These are phyloP conservation scores for Pissodes strobi DNA, from an alignment of 1,140 invertebrate species.

Conservation along the genomic window DNA sequence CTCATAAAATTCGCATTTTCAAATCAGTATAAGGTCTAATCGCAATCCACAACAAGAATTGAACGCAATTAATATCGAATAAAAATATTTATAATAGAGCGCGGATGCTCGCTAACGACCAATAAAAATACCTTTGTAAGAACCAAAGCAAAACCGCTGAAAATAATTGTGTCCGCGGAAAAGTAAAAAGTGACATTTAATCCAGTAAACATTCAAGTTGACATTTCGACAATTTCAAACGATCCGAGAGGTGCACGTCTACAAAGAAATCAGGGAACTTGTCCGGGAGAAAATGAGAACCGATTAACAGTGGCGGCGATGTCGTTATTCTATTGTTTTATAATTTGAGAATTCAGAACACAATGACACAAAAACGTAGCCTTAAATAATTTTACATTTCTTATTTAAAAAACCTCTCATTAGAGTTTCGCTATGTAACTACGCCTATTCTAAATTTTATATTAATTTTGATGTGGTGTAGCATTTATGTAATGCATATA, in stretches of 20 bases:
- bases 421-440: too few species aligned
- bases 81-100: conserved; percentile 7
- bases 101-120: not conserved
- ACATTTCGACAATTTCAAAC: conserved; percentile 8
- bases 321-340: too few species aligned
- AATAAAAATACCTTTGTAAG: not conserved
- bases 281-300: too few species aligned
- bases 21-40: not conserved
- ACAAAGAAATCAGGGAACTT: conserved; percentile 4
- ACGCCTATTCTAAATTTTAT: too few species aligned
- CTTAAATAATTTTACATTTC: too few species aligned
- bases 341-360: too few species aligned
- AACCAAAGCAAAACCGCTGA: conserved; percentile 1
- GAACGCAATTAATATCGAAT: not conserved
- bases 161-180: not conserved
- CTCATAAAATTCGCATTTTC: not conserved
- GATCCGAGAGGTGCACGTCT: not conserved
- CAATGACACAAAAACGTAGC: too few species aligned
- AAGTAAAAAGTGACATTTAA: conserved; percentile 7
- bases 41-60: not conserved
- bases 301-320: too few species aligned
- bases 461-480: too few species aligned
- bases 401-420: too few species aligned
- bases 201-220: conserved; percentile 1
- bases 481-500: too few species aligned